phyloP scores from a whole-genome alignment of 2,113 vertebrate genomes.

The Pithys albifrons region DNA sequence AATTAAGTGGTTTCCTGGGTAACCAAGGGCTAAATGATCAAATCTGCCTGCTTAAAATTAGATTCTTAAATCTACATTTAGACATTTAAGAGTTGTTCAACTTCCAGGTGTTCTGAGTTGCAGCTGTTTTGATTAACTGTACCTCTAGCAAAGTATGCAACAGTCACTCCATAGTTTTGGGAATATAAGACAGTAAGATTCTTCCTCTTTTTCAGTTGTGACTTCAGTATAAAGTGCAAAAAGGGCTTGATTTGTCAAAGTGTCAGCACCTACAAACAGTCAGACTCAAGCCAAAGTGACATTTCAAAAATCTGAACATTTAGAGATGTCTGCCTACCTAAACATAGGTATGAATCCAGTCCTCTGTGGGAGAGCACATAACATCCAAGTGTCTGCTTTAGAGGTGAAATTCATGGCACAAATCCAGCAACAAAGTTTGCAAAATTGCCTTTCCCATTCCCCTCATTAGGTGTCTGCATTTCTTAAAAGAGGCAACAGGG shows the following conservation, averaged over 20 bases:
- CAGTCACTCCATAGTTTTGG: neutral
- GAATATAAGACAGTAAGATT: neutral
- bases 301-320: neutral
- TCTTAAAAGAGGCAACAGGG: neutral
- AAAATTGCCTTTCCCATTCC: neutral
- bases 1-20: constrained; percentile 64
- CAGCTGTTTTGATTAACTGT: neutral
- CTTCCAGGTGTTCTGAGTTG: neutral
- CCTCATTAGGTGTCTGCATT: neutral
- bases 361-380: neutral
- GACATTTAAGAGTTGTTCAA: neutral
- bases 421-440: neutral
- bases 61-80: constrained; percentile 14
- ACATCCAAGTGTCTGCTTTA: neutral
- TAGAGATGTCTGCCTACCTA: neutral
- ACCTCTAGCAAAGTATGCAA: neutral
- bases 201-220: neutral
- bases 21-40: constrained; percentile 43
- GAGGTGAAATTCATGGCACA: neutral
- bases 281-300: neutral
- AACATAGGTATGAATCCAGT: neutral
- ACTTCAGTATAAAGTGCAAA: neutral
- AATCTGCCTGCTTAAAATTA: constrained; percentile 38
- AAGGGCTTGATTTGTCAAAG: neutral
- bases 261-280: neutral